These are phyloP conservation scores for Halichondria panicea DNA, from an alignment of 37 sponge, comb jelly and placozoan genomes.

Conservation along the genomic window DNA sequence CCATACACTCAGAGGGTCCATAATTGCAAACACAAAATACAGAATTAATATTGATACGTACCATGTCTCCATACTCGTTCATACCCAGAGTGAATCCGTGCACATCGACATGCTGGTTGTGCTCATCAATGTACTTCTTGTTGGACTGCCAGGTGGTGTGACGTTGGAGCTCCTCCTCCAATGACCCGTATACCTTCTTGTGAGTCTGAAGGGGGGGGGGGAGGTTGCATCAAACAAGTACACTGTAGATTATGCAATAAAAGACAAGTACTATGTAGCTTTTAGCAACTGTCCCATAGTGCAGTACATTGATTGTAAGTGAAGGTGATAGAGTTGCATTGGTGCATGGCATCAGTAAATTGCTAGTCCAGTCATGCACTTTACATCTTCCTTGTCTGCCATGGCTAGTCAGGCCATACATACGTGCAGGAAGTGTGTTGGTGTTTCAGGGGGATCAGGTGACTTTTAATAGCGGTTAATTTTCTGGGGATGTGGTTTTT, in stretches of 20 bases:
- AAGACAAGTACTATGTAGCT: too few species aligned
- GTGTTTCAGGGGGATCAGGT: too few species aligned
- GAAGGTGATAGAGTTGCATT: background rate
- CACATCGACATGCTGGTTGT: constrained; percentile 43
- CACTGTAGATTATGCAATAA: background rate
- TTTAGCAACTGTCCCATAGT: background rate
- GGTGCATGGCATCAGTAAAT: too few species aligned
- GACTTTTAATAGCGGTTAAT: too few species aligned
- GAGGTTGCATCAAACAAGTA: background rate
- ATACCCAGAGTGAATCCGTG: constrained; percentile 50
- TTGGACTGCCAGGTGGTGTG: constrained; percentile 45
- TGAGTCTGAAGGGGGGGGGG: background rate
- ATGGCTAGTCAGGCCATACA: too few species aligned
- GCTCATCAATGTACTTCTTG: constrained; percentile 55
- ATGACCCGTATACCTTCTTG: constrained; percentile 26
- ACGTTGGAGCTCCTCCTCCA: constrained; percentile 36
- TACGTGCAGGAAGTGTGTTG: too few species aligned
- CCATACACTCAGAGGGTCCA: background rate
- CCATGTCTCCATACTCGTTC: constrained; percentile 67
- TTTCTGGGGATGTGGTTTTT: too few species aligned
- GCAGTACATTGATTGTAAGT: background rate
- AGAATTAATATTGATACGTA: background rate
- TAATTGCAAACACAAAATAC: background rate
- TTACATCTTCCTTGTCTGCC: too few species aligned
- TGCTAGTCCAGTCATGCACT: too few species aligned